Percentiles rank a stretch among this genome's conserved stretches.
Conservation (phyloP, 2,797 vertebrate genomes). For the Aphelocoma californica region DNA sequence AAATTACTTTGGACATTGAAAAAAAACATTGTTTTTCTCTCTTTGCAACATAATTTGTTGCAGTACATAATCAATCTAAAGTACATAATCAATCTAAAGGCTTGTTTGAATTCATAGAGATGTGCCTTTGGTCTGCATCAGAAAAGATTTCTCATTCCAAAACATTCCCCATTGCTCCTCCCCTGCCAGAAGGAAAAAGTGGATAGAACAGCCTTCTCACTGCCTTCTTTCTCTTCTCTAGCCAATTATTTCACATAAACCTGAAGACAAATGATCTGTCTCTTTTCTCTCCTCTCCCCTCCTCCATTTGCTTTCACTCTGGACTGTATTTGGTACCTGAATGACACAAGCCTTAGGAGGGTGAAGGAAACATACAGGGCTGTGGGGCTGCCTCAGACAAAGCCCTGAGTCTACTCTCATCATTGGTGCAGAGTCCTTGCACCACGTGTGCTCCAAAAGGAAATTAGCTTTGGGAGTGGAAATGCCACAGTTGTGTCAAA, state of each 20-base stretch:
- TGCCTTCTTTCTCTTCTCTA: not conserved
- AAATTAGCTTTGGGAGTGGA: not conserved
- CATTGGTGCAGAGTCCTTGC: fast-evolving
- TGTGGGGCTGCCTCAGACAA: not conserved
- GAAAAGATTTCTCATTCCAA: not conserved
- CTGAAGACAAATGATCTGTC: not conserved
- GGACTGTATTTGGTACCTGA: not conserved
- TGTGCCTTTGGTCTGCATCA: not conserved
- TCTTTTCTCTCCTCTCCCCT: not conserved
- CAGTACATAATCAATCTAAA: not conserved
- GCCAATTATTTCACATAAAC: not conserved
- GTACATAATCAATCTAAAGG: not conserved
- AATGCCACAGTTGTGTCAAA: not conserved
- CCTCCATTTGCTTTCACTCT: not conserved
- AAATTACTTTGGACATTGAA: not conserved
- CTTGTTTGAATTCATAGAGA: not conserved
- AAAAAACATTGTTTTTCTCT: not conserved
- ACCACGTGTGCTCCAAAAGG: not conserved
- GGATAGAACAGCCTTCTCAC: not conserved
- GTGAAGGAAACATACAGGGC: not conserved
- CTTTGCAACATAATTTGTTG: not conserved
- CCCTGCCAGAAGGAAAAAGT: not conserved
- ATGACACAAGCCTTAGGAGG: not conserved
- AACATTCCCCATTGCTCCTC: not conserved
- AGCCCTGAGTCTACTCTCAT: not conserved